Conservation (phyloP, 2,888 invertebrate genomes). For the Amphimallon solstitiale region DNA sequence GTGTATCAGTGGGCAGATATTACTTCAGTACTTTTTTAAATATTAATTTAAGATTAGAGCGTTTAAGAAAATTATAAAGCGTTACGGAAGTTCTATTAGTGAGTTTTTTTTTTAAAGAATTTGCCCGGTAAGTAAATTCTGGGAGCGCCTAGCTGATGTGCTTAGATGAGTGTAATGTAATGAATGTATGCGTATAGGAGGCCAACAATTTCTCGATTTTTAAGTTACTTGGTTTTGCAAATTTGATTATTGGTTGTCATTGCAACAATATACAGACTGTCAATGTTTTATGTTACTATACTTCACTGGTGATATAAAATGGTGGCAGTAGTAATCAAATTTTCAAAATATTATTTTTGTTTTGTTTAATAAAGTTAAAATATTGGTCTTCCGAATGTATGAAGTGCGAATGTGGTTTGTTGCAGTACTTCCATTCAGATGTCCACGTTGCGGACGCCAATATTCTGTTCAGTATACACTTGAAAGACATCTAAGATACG, state of each 20-base stretch:
- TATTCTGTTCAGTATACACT: slow-evolving; percentile 70
- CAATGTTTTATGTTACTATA: slow-evolving; percentile 32
- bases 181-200: slow-evolving; percentile 39
- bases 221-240: slow-evolving; percentile 26
- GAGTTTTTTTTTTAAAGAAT: neutral
- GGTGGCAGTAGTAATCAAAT: slow-evolving; percentile 19
- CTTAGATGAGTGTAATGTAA: slow-evolving; percentile 33
- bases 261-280: neutral
- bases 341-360: slow-evolving; percentile 14
- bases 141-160: slow-evolving; percentile 9
- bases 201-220: slow-evolving; percentile 42
- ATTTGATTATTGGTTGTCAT: slow-evolving; percentile 21
- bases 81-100: neutral
- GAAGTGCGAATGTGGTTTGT: slow-evolving; percentile 51
- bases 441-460: slow-evolving; percentile 69
- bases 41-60: too few relatives aligned
- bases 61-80: too few relatives aligned
- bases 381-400: slow-evolving; percentile 43
- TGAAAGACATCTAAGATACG: slow-evolving; percentile 68
- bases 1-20: slow-evolving; percentile 34
- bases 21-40: neutral
- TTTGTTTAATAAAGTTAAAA: slow-evolving; percentile 15
- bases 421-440: slow-evolving; percentile 60
- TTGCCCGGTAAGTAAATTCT: slow-evolving; percentile 28
- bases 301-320: slow-evolving; percentile 26